Base-by-base conservation (phyloP, 1,140 invertebrate genomes). In the Drosophila nannoptera region DNA sequence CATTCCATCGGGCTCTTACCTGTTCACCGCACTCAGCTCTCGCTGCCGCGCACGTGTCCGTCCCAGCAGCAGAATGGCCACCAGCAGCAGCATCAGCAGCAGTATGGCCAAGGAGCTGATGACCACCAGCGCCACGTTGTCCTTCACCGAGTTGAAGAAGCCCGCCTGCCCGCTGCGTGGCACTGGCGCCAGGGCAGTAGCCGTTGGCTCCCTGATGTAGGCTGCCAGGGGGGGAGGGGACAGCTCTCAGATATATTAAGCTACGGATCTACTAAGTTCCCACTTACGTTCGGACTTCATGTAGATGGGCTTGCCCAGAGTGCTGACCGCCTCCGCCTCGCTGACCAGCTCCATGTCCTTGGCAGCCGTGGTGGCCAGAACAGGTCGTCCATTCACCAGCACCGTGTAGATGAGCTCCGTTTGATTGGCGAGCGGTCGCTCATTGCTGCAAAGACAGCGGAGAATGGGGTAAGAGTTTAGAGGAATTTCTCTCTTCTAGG, bases 231-330 rank as follows among this genome's bases (percentile, higher is more conserved):
- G 45, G 11, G 56, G 22, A 22, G 22, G 22, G 22, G 22, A 8
- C 3, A 35, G 29, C n/a, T 11, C 11, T 16, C 36, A 16, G 7
- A 29, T n/a, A 9, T 7, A 22, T 22, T 7, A 7, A 14, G 12
- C 7, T 16, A 7, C 35, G 35, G 35, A 36, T 36, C 35, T 9
- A 36, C 4, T 42, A n/a, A 40, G 11, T 5, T 40, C 2, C 2
- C 55, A 89, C 92, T 93, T 91, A 96, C 95, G 95, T 91, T 96
- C 94, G 53, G 95, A 95, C 90, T 96, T 95, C 63, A 95, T 94
- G 11, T 94, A 92, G n/a, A 96, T 92, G 0, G 94, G 91, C 40
- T 93, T 93, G 6, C 94, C 95, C 32, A 96, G 90, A 64, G 94
- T 93, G n/a, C 91, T 90, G 0, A 92, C 92, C 1, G 95, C 94